Base-by-base conservation (phyloP, 1,140 invertebrate genomes). In the Drosophila lacteicornis region DNA sequence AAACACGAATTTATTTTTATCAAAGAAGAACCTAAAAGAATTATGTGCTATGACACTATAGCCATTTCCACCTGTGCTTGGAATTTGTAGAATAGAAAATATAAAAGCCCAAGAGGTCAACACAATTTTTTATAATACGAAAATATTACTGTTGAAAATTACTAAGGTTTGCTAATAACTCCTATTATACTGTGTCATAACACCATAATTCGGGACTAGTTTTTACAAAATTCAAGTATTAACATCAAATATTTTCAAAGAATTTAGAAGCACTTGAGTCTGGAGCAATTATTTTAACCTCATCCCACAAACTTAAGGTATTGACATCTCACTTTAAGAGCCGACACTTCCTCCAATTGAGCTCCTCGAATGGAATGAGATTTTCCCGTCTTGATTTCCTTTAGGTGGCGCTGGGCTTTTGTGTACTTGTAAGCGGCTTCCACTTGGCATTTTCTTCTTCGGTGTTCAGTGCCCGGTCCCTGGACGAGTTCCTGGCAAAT, bases 391-490 rank as follows among this genome's bases (percentile, higher is more conserved):
- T 36, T 59, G 53, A 70, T 55, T 70, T 67, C 38, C 49, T 68
- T 63, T 70, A 56, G 50, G 49, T 38, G 53, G 51, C n/a, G 25
- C 40, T n/a, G 12, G 53, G 17, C 68, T 58, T 74, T 74, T 74
- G 53, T 71, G 65, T 59, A 47, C 30, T 47, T 43, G 67, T 77
- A 77, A 86, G 83, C 83, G 47, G 70, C 57, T 87, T 74, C 83
- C 63, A 60, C 61, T 78, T 78, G 67, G 46, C 58, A 69, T 30
- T 75, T 68, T 40, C 70, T 53, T 49, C 49, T 25, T 36, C 33
- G 9, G 33, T 36, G 19, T 8, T 6, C 40, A 8, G 19, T 12
- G 17, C 9, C 38, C 3, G 12, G 56, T 19, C 36, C 43, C 4
- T 19, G 42, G 55, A 40, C 47, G 65, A 68, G 55, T 58, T 58